Base-by-base conservation (phyloP, 2,797 vertebrate species). In the Xerus rutilus region DNA sequence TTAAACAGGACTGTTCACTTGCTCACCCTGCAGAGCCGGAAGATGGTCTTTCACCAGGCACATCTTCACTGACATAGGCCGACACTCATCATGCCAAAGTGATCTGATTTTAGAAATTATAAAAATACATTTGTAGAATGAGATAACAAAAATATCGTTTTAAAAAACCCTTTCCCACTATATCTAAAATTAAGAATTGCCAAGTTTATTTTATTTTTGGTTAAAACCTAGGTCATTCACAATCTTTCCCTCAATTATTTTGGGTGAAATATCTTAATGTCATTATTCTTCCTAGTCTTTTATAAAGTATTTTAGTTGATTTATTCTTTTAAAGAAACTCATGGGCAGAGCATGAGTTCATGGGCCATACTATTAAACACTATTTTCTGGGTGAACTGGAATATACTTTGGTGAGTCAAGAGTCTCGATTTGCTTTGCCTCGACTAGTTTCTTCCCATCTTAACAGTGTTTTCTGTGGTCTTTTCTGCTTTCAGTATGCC, bases 111-210 rank as follows among this genome's bases (percentile, higher is more conserved):
- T 43, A 91, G 88, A 97, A 87, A 96, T 96, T 96, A 95, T 59
- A 97, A 95, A 97, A 96, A 96, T 97, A 95, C 83, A 96, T 91
- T 79, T 93, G 93, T 79, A 92, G 91, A 92, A 94, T 74, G 32
- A 97, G 77, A 70, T 96, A 97, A 97, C 85, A 97, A 96, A 96
- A 96, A 94, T 86, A 93, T 70, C 78, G 67, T 86, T 67, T 93
- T 70, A 62, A 87, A 86, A 91, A 69, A 64, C 32, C 32, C 59
- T 91, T 90, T 96, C 73, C 52, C 77, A 96, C 32, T 74, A 74
- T 78, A 70, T 94, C 78, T 95, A 94, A 93, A 97, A 84, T 70
- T 45, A 96, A 30, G 52, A 97, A 91, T 69, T 73, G 86, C 62
- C 72, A 77, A 93, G 54, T 73, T 83, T 73, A 77, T 57, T 81